Conservation (phyloP, 1,140 invertebrate species). For the Pseudobourletiella spinata region DNA sequence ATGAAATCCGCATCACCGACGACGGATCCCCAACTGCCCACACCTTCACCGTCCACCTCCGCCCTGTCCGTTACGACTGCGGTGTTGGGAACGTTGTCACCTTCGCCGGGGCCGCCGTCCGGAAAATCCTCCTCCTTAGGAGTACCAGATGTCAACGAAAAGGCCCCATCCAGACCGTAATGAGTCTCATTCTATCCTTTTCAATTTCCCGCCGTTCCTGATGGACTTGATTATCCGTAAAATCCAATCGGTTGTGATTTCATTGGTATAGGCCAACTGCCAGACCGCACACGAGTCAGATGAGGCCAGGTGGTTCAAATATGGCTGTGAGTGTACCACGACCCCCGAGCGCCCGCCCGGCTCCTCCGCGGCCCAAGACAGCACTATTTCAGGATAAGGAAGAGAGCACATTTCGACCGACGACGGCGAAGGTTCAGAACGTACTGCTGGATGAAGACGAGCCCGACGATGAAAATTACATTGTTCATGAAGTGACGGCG, state of each 20-base stretch:
- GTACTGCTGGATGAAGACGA: slow-evolving; percentile 35
- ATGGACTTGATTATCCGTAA: too few relatives aligned
- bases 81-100: background rate
- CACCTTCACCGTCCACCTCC: background rate
- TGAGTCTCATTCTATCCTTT: background rate
- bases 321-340: slow-evolving; percentile 76
- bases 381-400: slow-evolving; percentile 26
- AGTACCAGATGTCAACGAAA: slow-evolving; percentile 5
- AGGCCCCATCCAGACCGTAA: background rate
- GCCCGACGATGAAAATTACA: slow-evolving; percentile 36
- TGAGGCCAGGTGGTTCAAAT: slow-evolving; percentile 44
- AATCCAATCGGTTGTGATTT: too few relatives aligned
- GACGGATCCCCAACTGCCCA: background rate
- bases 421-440: slow-evolving; percentile 36
- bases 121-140: background rate
- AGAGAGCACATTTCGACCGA: slow-evolving; percentile 24
- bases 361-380: slow-evolving; percentile 36
- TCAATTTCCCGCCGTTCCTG: too few relatives aligned
- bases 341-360: slow-evolving; percentile 39
- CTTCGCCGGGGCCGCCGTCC: background rate
- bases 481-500: slow-evolving; percentile 31
- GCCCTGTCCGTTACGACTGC: background rate
- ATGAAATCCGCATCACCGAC: background rate
- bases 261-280: slow-evolving; percentile 8
- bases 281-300: slow-evolving; percentile 27